phyloP scores from a whole-genome alignment of 2,888 invertebrate genomes.

The Ormia ochracea region DNA sequence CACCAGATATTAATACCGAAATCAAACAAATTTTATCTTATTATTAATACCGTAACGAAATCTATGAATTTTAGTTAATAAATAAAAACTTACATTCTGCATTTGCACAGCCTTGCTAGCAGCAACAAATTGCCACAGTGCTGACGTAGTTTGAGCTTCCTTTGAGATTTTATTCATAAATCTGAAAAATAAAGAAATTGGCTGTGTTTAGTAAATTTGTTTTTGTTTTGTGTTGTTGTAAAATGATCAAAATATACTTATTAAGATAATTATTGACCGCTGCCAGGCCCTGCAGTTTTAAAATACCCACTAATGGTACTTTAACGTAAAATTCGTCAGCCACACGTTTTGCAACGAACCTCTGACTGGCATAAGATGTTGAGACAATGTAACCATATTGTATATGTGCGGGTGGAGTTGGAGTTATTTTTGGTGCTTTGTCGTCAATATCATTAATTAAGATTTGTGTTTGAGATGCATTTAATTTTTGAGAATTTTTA shows the following conservation, averaged over 20 bases:
- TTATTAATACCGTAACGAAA: not conserved
- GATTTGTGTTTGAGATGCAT: not conserved
- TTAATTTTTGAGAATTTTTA: not conserved
- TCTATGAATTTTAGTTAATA: too few relatives aligned
- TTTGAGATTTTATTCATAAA: slow-evolving; percentile 53
- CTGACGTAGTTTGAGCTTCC: slow-evolving; percentile 56
- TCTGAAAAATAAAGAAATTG: slow-evolving; percentile 53
- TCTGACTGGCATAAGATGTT: slow-evolving; percentile 64
- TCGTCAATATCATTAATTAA: slow-evolving; percentile 5
- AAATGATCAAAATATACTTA: slow-evolving; percentile 64
- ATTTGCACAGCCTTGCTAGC: slow-evolving; percentile 58
- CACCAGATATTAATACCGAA: too few relatives aligned
- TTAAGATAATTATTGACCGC: slow-evolving; percentile 70
- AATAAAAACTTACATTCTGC: slow-evolving; percentile 54
- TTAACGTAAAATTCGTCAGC: slow-evolving; percentile 68
- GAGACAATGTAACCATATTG: slow-evolving; percentile 68
- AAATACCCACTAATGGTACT: slow-evolving; percentile 68
- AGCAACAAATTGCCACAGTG: slow-evolving; percentile 66
- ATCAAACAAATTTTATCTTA: not conserved
- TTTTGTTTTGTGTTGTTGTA: not conserved
- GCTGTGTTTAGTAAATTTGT: not conserved
- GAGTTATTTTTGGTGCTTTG: not conserved
- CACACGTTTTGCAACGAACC: slow-evolving; percentile 68
- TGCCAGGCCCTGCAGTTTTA: slow-evolving; percentile 64
- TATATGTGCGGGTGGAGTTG: slow-evolving; percentile 44